Percentiles rank a stretch among this genome's conserved stretches.
Evolutionary conservation across 2,797 vertebrate species (phyloP).

Genomic region (Enteromius afrohamiltoni): DNA sequence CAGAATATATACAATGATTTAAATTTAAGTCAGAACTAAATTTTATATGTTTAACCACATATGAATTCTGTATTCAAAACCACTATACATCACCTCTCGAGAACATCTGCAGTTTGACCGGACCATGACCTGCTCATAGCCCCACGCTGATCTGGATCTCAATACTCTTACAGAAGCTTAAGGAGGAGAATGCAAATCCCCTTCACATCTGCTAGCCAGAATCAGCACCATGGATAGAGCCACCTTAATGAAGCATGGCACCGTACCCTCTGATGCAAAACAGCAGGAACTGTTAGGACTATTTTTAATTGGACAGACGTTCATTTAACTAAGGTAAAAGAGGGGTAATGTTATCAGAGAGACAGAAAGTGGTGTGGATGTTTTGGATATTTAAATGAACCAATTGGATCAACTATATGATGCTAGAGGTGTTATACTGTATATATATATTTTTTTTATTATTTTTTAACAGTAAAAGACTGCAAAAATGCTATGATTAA

Average conservation of each 20-base stretch:
- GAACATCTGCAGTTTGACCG: slow-evolving; percentile 41
- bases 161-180: slow-evolving; percentile 23
- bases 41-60: background rate
- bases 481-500: background rate
- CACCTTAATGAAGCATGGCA: slow-evolving; percentile 50
- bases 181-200: slow-evolving; percentile 17
- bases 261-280: slow-evolving; percentile 30
- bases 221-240: slow-evolving; percentile 39
- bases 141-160: slow-evolving; percentile 19
- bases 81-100: background rate
- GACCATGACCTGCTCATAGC: slow-evolving; percentile 26
- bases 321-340: slow-evolving; percentile 64
- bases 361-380: background rate
- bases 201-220: slow-evolving; percentile 28
- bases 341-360: background rate
- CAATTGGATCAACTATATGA: background rate
- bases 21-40: background rate
- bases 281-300: slow-evolving; percentile 65
- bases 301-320: slow-evolving; percentile 74
- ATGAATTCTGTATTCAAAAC: slow-evolving; percentile 7
- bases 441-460: too few relatives aligned
- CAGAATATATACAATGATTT: background rate
- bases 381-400: background rate
- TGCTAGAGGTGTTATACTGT: background rate
- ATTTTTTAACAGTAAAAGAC: background rate